Percentiles rank a stretch among this genome's conserved stretches.
phyloP scores from a whole-genome alignment of 2,113 vertebrate genomes.

The Cyphomyrus discorhynchus region DNA sequence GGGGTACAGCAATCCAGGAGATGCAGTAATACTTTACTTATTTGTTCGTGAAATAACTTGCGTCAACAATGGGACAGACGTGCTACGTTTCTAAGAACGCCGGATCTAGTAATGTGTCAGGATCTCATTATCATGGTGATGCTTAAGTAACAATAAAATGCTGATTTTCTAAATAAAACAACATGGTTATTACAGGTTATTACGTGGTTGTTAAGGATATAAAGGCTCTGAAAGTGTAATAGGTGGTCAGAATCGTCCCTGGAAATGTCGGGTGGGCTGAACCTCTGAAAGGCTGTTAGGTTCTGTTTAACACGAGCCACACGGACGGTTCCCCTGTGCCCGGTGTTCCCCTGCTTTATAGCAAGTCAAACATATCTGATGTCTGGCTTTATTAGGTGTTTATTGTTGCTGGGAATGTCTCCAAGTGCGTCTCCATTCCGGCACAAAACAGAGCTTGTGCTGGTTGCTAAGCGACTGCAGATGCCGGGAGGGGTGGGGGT shows the following conservation, averaged over 20 bases:
- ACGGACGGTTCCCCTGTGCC: background rate
- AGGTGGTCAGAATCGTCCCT: background rate
- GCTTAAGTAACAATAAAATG: no score
- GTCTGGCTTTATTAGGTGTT: constrained; percentile 7
- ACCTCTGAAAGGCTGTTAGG: background rate
- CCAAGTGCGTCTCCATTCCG: background rate
- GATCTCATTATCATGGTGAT: background rate
- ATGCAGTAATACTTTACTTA: background rate
- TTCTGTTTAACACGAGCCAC: background rate
- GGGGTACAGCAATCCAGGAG: background rate
- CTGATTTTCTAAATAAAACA: background rate
- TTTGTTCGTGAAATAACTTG: background rate
- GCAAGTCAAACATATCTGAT: background rate
- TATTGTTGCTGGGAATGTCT: background rate
- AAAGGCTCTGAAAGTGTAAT: background rate
- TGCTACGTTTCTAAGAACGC: background rate
- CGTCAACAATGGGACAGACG: background rate
- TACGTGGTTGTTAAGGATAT: background rate
- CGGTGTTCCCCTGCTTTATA: background rate
- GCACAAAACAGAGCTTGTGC: background rate
- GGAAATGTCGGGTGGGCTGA: background rate
- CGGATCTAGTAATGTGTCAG: background rate
- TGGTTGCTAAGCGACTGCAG: constrained; percentile 3
- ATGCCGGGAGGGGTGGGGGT: background rate
- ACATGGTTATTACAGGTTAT: background rate